A percentile compares a stretch with the other conserved stretches of the same genome.
phyloP scores from a whole-genome alignment of 1,140 invertebrate genomes.

The Drosophila sucinea region DNA sequence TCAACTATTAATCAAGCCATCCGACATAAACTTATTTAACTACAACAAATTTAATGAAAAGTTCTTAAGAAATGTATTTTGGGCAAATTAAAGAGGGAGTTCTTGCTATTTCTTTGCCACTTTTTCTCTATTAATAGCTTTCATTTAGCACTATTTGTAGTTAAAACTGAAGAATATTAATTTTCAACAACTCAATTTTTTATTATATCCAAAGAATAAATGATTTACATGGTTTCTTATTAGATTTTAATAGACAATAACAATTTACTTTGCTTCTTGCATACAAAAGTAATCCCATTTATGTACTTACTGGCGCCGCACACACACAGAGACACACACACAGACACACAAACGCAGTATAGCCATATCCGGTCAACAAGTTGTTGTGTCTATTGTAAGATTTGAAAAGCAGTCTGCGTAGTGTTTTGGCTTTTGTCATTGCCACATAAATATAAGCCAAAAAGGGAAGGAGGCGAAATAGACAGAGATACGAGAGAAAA shows the following conservation, averaged over 20 bases:
- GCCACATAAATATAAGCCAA: conserved; percentile 47
- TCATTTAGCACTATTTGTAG: too few relatives aligned
- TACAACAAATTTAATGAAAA: too few relatives aligned
- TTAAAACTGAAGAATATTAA: too few relatives aligned
- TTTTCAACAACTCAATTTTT: too few relatives aligned
- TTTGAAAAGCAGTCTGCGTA: conserved; percentile 35
- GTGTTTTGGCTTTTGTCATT: conserved; percentile 61
- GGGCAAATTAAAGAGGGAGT: too few relatives aligned
- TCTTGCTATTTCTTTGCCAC: too few relatives aligned
- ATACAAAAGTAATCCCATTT: conserved; percentile 73
- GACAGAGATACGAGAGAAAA: conserved; percentile 28
- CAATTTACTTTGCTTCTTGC: conserved; percentile 37
- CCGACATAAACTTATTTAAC: too few relatives aligned
- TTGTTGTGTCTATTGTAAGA: conserved; percentile 59
- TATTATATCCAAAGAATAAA: too few relatives aligned
- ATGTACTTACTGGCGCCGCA: conserved; percentile 73
- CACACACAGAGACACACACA: conserved; percentile 13
- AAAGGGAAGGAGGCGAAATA: not conserved
- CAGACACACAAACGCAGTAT: not conserved
- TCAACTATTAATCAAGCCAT: too few relatives aligned
- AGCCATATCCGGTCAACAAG: conserved; percentile 68
- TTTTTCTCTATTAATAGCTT: too few relatives aligned
- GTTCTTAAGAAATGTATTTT: too few relatives aligned
- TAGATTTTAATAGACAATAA: conserved; percentile 15
- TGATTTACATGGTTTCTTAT: not conserved